These are phyloP conservation scores for Euzophera pinguis DNA, from an alignment of 2,888 invertebrate species.

Conservation along the genomic window DNA sequence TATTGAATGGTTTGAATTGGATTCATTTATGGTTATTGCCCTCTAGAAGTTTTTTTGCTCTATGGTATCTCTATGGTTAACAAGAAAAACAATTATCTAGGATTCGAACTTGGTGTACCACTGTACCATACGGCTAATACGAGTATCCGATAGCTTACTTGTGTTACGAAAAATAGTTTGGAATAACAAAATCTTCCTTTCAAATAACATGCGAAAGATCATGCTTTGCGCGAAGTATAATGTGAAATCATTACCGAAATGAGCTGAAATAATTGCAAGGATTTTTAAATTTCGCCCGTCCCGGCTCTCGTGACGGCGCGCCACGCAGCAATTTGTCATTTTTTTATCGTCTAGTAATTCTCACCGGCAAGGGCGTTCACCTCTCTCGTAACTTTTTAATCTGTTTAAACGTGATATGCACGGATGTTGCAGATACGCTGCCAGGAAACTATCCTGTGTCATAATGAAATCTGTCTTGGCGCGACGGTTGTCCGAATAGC, in stretches of 20 bases:
- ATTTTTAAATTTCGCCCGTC: not conserved
- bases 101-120: no score
- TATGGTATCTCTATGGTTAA: no score
- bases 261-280: not conserved
- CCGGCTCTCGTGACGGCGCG: slow-evolving; percentile 1
- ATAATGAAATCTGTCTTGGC: not conserved
- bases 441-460: not conserved
- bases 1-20: no score
- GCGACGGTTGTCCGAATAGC: not conserved
- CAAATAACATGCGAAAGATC: no score
- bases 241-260: not conserved
- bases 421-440: slow-evolving; percentile 3
- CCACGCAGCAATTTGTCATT: slow-evolving; percentile 15
- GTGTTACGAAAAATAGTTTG: no score
- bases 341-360: slow-evolving; percentile 33
- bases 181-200: no score
- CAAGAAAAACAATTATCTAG: no score
- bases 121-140: no score
- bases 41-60: no score
- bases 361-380: slow-evolving; percentile 40
- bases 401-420: slow-evolving; percentile 33
- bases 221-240: not conserved
- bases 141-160: no score
- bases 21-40: no score
- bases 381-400: slow-evolving; percentile 40